Percentiles rank a stretch among this genome's conserved stretches.
These are phyloP conservation scores for Xenopus tropicalis DNA, from an alignment of 2,113 vertebrate genomes.

Conservation along the genomic window UCB_Xtro_10.0 CM004449.2:107182001-107182500, in stretches of 20 bases:
- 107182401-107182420: too few relatives aligned
- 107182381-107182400: too few relatives aligned
- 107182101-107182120: too few relatives aligned
- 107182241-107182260: neutral
- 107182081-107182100: neutral
- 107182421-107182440: too few relatives aligned
- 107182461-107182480: too few relatives aligned
- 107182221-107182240: conserved; percentile 14
- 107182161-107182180: too few relatives aligned
- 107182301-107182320: neutral
- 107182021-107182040: conserved; percentile 87
- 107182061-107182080: neutral
- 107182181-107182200: neutral
- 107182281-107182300: too few relatives aligned
- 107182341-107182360: too few relatives aligned
- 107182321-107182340: neutral
- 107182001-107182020: conserved; percentile 85
- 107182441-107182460: too few relatives aligned
- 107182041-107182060: conserved; percentile 77
- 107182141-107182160: neutral
- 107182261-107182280: neutral
- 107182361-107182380: too few relatives aligned
- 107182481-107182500: too few relatives aligned
- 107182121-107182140: neutral
- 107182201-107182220: neutral